phyloP scores from a whole-genome alignment of 1,140 invertebrate genomes.

The Drosophila dunni region DNA sequence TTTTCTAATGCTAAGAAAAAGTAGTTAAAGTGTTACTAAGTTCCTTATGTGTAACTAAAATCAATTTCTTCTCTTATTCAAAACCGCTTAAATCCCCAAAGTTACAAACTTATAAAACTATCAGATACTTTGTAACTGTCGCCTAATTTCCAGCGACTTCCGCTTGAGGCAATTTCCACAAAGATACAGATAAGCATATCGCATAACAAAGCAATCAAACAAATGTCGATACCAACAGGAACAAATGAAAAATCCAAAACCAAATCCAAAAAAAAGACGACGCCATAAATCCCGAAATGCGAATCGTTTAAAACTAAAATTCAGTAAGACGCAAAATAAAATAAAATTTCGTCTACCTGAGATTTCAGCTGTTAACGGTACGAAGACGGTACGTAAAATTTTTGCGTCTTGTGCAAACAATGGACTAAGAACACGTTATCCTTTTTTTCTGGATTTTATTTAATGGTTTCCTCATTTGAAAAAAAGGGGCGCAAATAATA shows the following conservation, averaged over 20 bases:
- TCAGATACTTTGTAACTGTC: slow-evolving; percentile 7
- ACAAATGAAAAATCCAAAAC: not conserved
- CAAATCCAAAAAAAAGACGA: slow-evolving; percentile 23
- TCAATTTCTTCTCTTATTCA: not conserved
- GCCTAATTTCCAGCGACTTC: not conserved
- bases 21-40: too few species aligned
- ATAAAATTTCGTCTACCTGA: slow-evolving; percentile 53
- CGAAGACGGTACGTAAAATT: slow-evolving; percentile 43
- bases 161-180: slow-evolving; percentile 8
- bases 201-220: slow-evolving; percentile 33
- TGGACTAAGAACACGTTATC: slow-evolving; percentile 66
- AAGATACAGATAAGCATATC: slow-evolving; percentile 24
- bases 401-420: slow-evolving; percentile 76
- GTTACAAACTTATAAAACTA: not conserved
- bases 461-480: slow-evolving; percentile 65
- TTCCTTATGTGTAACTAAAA: too few species aligned
- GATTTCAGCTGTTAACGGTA: slow-evolving; percentile 32
- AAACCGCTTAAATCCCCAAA: not conserved
- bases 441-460: slow-evolving; percentile 51
- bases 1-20: too few species aligned
- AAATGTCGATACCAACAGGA: slow-evolving; percentile 5
- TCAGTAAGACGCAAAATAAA: slow-evolving; percentile 37
- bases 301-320: slow-evolving; percentile 15
- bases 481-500: slow-evolving; percentile 55
- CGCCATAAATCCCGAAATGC: not conserved